Evolutionary conservation across 2,888 invertebrate genomes (phyloP).

Genomic region (Pseudococcus longispinus): DNA sequence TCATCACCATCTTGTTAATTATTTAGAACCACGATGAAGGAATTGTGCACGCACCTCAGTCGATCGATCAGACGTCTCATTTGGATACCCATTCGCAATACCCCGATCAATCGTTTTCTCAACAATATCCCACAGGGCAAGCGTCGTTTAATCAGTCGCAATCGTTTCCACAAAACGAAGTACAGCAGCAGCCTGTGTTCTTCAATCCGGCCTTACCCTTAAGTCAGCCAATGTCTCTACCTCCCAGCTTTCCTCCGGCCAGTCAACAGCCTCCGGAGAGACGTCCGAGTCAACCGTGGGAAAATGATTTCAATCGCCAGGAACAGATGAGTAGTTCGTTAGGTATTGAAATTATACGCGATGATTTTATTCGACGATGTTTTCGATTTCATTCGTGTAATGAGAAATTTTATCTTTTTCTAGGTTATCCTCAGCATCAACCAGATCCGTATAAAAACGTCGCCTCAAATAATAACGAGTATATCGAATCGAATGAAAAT

Average conservation of each 20-base stretch:
- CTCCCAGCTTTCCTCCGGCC: neutral
- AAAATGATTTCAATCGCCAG: neutral
- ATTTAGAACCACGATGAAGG: neutral
- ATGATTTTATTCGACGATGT: neutral
- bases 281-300: conserved; percentile 27
- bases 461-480: neutral
- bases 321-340: neutral
- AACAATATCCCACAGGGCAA: neutral
- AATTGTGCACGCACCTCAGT: neutral
- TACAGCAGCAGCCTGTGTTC: conserved; percentile 16
- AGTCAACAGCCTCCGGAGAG: neutral
- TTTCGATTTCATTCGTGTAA: neutral
- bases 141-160: neutral
- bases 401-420: neutral
- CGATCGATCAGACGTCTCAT: neutral
- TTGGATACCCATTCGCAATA: neutral
- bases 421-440: neutral
- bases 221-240: neutral
- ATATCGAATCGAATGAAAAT: conserved; percentile 1
- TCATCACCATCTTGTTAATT: neutral
- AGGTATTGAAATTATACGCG: neutral
- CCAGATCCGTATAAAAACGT: neutral
- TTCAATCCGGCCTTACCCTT: neutral
- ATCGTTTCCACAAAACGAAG: neutral
- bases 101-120: neutral